Evolutionary conservation across 2,888 invertebrate genomes (phyloP).

Genomic region (Pandemis corylana): DNA sequence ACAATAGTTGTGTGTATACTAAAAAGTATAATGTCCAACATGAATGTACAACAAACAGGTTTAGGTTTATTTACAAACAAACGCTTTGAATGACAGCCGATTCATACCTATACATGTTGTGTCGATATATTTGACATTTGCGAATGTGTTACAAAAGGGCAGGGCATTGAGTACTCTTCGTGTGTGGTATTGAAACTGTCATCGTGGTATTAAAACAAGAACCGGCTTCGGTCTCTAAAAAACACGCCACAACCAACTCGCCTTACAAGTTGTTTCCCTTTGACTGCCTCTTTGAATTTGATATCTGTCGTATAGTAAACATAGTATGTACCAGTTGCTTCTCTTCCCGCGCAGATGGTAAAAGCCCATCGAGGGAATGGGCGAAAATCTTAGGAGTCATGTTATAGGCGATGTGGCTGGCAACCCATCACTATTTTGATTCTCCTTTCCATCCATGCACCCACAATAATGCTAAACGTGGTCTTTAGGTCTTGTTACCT

Average conservation of each 20-base stretch:
- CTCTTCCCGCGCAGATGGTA: too few species aligned
- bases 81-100: conserved; percentile 39
- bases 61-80: conserved; percentile 51
- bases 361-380: too few species aligned
- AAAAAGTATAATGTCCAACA: background rate
- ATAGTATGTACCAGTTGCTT: too few species aligned
- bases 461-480: too few species aligned
- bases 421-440: too few species aligned
- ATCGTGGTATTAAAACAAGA: background rate
- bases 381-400: too few species aligned
- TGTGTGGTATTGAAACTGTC: conserved; percentile 7
- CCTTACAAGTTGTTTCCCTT: background rate
- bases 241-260: background rate
- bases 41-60: background rate
- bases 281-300: background rate
- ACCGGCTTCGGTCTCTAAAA: background rate
- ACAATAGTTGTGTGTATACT: too few species aligned
- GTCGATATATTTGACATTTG: conserved; percentile 28
- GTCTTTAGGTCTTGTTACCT: too few species aligned
- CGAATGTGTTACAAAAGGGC: conserved; percentile 20
- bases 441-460: too few species aligned
- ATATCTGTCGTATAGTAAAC: background rate
- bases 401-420: too few species aligned
- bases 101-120: conserved; percentile 28
- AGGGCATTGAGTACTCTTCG: conserved; percentile 2